Percentiles rank a stretch among this genome's conserved stretches.
Evolutionary conservation across 2,797 vertebrate genomes (phyloP).

Genomic region (Acipenser ruthenus): DNA sequence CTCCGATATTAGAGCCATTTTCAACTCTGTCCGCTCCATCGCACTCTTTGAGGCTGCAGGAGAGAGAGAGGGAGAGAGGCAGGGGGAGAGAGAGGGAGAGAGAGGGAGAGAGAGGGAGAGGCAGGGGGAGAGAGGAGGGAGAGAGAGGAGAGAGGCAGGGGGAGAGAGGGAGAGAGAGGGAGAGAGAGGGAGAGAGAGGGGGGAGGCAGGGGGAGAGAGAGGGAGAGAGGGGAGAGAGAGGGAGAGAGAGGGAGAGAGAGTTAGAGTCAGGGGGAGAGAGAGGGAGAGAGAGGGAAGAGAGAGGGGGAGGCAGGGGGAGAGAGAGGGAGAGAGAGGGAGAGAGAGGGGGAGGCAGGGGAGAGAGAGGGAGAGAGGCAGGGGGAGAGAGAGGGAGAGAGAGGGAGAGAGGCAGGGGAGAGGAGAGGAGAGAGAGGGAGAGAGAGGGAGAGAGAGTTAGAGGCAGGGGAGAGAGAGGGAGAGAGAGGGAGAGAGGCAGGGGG

Average conservation of each 20-base stretch:
- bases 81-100: conserved; percentile 33
- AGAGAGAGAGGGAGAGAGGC: conserved; percentile 11
- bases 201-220: too few species aligned
- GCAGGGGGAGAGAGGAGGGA: neutral
- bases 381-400: neutral
- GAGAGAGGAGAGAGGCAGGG: conserved; percentile 29
- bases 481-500: too few species aligned
- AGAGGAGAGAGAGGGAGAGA: conserved; percentile 42
- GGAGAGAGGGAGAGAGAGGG: conserved; percentile 43
- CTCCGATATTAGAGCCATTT: conserved; percentile 86
- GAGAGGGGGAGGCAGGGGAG: conserved; percentile 37
- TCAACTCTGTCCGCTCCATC: conserved; percentile 77
- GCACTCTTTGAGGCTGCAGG: conserved; percentile 61
- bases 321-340: too few species aligned
- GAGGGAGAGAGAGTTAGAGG: too few species aligned
- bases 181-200: too few species aligned
- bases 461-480: conserved; percentile 10
- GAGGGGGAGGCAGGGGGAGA: too few species aligned
- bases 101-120: conserved; percentile 64
- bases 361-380: conserved; percentile 54
- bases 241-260: too few species aligned
- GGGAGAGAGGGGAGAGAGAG: too few species aligned
- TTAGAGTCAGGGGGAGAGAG: conserved; percentile 10
- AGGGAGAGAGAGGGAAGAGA: too few species aligned
- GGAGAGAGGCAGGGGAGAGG: conserved; percentile 29